Conservation (phyloP, 1,140 invertebrate genomes). For the Argopecten irradians region DNA sequence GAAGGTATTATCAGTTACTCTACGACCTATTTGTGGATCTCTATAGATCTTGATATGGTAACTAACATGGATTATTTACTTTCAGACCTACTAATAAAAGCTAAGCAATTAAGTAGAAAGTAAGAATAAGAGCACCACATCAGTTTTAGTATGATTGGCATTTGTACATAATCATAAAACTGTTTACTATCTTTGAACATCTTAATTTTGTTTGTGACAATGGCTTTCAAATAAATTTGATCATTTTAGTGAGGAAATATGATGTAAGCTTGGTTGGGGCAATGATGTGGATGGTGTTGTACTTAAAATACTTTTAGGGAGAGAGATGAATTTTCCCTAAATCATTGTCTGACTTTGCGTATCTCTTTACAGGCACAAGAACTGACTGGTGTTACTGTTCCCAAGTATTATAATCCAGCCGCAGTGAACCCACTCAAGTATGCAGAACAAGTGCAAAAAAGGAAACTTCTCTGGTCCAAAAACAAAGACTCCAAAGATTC, state of each 20-base stretch:
- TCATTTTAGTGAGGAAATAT: too few relatives aligned
- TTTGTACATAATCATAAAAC: too few relatives aligned
- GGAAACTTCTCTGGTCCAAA: conserved; percentile 89
- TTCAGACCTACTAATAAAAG: neutral
- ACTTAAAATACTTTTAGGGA: neutral
- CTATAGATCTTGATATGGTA: neutral
- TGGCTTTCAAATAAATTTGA: neutral
- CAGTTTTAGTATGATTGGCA: too few relatives aligned
- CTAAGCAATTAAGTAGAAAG: neutral
- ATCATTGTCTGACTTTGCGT: conserved; percentile 17
- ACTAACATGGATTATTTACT: neutral
- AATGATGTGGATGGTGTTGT: neutral
- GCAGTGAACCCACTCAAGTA: conserved; percentile 89
- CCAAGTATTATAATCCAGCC: conserved; percentile 88
- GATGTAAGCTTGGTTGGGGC: too few relatives aligned
- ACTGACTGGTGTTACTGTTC: conserved; percentile 74
- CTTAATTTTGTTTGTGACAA: too few relatives aligned
- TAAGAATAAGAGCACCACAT: too few relatives aligned
- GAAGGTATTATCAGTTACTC: conserved; percentile 62
- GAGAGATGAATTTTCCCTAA: neutral
- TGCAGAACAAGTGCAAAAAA: conserved; percentile 91
- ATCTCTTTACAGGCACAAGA: conserved; percentile 70
- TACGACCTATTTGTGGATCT: neutral
- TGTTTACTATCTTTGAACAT: too few relatives aligned
- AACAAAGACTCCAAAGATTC: conserved; percentile 81